Conservation (phyloP, 2,113 vertebrate species). For the Phrynosoma platyrhinos region DNA sequence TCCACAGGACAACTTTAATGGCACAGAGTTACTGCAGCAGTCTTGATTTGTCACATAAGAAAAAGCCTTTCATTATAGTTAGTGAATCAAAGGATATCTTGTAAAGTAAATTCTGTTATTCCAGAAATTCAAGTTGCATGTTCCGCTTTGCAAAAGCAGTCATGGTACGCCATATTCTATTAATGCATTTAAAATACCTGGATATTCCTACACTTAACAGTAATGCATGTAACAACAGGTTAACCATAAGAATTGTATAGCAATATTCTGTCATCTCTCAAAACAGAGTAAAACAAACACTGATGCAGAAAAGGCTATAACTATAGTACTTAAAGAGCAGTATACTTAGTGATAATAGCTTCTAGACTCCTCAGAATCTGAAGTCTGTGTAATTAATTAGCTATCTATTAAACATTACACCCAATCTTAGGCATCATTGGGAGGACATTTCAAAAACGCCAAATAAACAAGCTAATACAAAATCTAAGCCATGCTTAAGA, state of each 20-base stretch:
- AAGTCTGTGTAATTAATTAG: not conserved
- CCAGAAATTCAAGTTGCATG: not conserved
- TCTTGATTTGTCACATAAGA: not conserved
- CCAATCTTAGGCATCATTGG: rapidly evolving
- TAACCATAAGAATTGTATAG: not conserved
- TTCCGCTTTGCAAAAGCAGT: not conserved
- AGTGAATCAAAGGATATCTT: not conserved
- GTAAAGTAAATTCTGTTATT: not conserved
- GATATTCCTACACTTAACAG: not conserved
- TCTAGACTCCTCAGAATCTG: not conserved
- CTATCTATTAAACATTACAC: not conserved
- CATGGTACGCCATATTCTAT: not conserved
- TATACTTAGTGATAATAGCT: not conserved
- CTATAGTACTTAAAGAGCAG: not conserved
- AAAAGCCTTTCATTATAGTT: not conserved
- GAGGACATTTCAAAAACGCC: not conserved
- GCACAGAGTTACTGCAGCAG: not conserved
- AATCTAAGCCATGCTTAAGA: not conserved
- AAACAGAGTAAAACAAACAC: not conserved
- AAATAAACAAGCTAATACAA: not conserved
- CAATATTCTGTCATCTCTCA: no score
- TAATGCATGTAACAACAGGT: not conserved
- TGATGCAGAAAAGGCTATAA: not conserved
- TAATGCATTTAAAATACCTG: not conserved
- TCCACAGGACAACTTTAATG: not conserved